Base-by-base conservation (phyloP, 92 coral and sea anemone species). In the Parazoanthus darwini region DNA sequence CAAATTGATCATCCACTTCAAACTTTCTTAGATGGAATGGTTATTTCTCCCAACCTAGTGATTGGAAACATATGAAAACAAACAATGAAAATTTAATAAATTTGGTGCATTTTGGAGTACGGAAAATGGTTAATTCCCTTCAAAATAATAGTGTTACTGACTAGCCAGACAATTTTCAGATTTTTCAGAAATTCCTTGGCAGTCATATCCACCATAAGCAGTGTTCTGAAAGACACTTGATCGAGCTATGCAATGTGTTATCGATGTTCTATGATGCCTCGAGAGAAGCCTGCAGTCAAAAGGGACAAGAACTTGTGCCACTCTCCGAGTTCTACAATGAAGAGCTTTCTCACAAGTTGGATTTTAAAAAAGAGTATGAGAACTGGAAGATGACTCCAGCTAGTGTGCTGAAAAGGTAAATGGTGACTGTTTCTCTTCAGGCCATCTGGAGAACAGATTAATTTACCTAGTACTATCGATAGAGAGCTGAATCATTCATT, bases 281-380 rank as follows among this genome's bases (percentile, higher is more conserved):
- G 66, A 44, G 80, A 74, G 80, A 84, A 18, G 85, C 90, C 22
- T 43, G 58, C 56, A 86, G 80, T 66, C 74, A 70, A 29, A 26
- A 51, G 70, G 71, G 78, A 74, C 85, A 90, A 46, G 70, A 90
- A n/a, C 66, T 88, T 79, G 79, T 89, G 10, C 89, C 93, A 23
- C 88, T 92, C 9, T 92, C 97, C 3, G 89, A 91, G 85, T 95
- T 97, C 85, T 97, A 97, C 92, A 96, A 88, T 88, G 96, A 94
- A 79, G 99, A 95, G 48, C 97, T 97, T 79, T 97, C 99, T 10
- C 91, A 91, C 58, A 97, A 95, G 79, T 74, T 97, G 58, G 99
- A 97, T 90, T 97, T 95, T 46, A 97, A 97, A 92, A 92, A 93
- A 63, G 99, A 97, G 81, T 97, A 97, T 93, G 98, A 95, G 86